Percentiles rank a stretch among this genome's conserved stretches.
Conservation (phyloP, 2,888 invertebrate species). For the Cenopis cana region DNA sequence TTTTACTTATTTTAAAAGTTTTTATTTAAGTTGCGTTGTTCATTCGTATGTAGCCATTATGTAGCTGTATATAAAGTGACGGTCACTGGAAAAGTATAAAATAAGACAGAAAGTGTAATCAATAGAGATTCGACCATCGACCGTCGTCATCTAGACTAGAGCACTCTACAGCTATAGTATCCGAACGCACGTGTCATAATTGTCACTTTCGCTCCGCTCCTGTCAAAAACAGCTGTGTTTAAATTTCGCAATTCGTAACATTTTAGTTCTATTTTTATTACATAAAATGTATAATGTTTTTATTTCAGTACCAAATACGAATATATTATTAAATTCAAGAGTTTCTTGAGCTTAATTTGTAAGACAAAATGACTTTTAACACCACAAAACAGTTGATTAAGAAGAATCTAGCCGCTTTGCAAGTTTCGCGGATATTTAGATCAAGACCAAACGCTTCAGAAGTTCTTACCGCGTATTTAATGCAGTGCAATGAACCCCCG, state of each 20-base stretch:
- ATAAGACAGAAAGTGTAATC: too few relatives aligned
- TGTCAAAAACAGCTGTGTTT: constrained; percentile 35
- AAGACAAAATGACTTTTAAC: constrained; percentile 37
- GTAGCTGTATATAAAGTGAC: too few relatives aligned
- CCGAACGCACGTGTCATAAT: not conserved
- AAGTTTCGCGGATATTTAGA: constrained; percentile 11
- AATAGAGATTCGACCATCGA: too few relatives aligned
- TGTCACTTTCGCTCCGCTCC: not conserved
- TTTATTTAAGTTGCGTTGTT: too few relatives aligned
- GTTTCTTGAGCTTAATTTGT: not conserved
- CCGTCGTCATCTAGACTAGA: too few relatives aligned
- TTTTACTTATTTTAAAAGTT: too few relatives aligned
- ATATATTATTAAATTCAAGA: not conserved
- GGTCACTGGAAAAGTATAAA: too few relatives aligned
- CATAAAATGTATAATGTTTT: constrained; percentile 8
- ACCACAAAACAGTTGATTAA: constrained; percentile 23
- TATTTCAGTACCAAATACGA: not conserved
- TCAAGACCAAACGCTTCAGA: constrained; percentile 30
- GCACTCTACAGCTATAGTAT: not conserved
- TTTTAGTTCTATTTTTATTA: not conserved
- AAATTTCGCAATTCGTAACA: constrained; percentile 25
- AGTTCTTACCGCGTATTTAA: constrained; percentile 32
- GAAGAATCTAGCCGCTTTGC: constrained; percentile 22
- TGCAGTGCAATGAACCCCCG: constrained; percentile 36
- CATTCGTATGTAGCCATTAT: too few relatives aligned